Evolutionary conservation across 2,113 vertebrate species (phyloP), one percentile per base, ranked within the genome.

Genomic region (Dolichallabes microphthalmus): DNA sequence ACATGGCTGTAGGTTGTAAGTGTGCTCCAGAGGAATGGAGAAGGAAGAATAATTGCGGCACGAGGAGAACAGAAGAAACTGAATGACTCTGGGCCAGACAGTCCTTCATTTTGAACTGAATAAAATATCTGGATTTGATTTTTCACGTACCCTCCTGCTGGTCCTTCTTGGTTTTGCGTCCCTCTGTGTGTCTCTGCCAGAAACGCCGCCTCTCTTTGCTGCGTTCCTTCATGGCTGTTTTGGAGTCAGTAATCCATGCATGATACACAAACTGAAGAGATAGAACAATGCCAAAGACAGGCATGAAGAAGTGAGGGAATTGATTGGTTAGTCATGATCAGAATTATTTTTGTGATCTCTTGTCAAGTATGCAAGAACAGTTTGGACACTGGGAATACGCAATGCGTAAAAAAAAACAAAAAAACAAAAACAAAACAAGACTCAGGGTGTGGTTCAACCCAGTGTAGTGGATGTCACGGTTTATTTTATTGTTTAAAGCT

Each of bases 241-340:
- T 97, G 75, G 97, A 97, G 90, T 98, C 97, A 27, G 97, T 98
- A 76, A 98, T 97, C 97, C 97, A 98, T 85, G 97, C 96, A 83
- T 98, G 97, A 90, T 98, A 98, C 76, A 98, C 96, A 92, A 98
- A 98, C 97, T 98, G 90, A 82, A 57, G 91, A 84, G 74, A 82
- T 8, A 75, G 79, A 57, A 74, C 20, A 68, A 25, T 79, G 64
- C 19, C 71, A 30, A 53, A 73, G 55, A 74, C 32, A 63, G 39
- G 39, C 30, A 71, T 6, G 8, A n/a, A 73, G 22, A 69, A 22
- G 25, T 58, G 22, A 82, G 45, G 73, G 30, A 52, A 17, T 83
- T 10, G 27, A 58, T 73, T 58, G 69, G 50, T 58, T 58, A 58
- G 22, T 14, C 2, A 22, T 45, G 30, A 64, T 68, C 39, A 20